These are phyloP conservation scores for Rhombomys opimus DNA, from an alignment of 2,113 vertebrate species.

Conservation along the genomic window DNA sequence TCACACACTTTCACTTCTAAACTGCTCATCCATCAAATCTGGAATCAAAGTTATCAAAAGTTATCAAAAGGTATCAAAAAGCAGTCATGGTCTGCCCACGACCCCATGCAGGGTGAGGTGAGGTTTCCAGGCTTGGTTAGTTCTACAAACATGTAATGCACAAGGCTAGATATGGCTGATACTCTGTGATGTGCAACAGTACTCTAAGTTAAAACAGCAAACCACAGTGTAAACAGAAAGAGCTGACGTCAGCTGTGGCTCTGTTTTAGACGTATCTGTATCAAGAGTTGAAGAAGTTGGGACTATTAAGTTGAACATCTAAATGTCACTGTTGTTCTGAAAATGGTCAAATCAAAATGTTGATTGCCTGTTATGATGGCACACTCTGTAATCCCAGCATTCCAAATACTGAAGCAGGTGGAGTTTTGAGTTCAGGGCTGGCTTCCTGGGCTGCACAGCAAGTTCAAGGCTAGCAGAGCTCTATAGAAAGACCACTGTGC, in stretches of 20 bases:
- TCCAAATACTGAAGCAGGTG: background rate
- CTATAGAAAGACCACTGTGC: background rate
- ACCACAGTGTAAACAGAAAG: background rate
- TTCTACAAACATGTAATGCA: background rate
- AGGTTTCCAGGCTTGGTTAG: background rate
- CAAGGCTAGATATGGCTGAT: background rate
- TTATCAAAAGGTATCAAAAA: background rate
- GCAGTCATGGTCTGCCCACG: background rate
- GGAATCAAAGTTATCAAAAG: background rate
- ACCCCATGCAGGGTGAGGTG: background rate
- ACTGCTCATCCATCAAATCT: background rate
- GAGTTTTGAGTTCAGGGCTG: background rate
- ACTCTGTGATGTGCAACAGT: background rate
- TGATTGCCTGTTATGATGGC: background rate
- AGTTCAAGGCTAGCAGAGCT: background rate
- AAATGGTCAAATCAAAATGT: background rate
- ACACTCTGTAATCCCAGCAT: background rate
- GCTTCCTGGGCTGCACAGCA: background rate
- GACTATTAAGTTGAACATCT: background rate
- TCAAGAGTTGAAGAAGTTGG: background rate
- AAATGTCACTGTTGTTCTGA: background rate
- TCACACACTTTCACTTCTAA: conserved; percentile 9
- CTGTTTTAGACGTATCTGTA: background rate
- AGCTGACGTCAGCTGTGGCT: background rate
- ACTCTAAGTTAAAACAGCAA: background rate